These are phyloP conservation scores for Simalia tracyae DNA, from an alignment of 2,797 vertebrate species.

Conservation along the genomic window DNA sequence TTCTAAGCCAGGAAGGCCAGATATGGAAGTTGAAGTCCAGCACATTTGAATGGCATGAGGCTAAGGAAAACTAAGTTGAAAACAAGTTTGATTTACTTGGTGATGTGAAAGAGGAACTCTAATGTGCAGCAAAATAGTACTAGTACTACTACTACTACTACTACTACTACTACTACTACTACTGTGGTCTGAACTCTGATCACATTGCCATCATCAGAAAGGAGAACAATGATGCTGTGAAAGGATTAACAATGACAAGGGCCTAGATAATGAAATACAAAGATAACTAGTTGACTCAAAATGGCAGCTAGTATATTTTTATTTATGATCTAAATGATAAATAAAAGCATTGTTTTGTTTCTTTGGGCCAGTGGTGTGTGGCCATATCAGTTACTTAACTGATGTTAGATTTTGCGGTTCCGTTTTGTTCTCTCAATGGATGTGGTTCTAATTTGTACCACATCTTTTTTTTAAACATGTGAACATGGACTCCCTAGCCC, in stretches of 20 bases:
- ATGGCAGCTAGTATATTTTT: slow-evolving; percentile 14
- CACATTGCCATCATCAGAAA: not conserved
- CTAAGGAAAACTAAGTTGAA: not conserved
- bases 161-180: not conserved
- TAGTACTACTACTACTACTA: not conserved
- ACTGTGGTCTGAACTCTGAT: not conserved
- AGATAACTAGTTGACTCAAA: not conserved
- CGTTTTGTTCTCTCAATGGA: not conserved
- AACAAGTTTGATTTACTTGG: not conserved
- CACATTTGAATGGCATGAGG: not conserved
- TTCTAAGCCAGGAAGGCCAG: not conserved
- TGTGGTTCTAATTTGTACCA: not conserved
- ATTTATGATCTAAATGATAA: not conserved
- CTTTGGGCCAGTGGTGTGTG: not conserved
- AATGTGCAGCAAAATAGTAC: not conserved
- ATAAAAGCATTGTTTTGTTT: not conserved
- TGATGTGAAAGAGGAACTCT: not conserved
- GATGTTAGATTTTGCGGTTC: not conserved
- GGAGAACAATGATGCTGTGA: not conserved
- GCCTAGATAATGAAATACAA: not conserved
- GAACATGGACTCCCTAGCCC: not conserved
- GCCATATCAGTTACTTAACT: not conserved
- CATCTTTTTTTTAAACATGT: not conserved
- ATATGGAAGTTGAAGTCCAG: not conserved
- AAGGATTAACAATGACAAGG: not conserved